Evolutionary conservation across 2,113 vertebrate genomes (phyloP), one percentile per base, ranked within the genome.

Genomic region (Antennarius striatus): DNA sequence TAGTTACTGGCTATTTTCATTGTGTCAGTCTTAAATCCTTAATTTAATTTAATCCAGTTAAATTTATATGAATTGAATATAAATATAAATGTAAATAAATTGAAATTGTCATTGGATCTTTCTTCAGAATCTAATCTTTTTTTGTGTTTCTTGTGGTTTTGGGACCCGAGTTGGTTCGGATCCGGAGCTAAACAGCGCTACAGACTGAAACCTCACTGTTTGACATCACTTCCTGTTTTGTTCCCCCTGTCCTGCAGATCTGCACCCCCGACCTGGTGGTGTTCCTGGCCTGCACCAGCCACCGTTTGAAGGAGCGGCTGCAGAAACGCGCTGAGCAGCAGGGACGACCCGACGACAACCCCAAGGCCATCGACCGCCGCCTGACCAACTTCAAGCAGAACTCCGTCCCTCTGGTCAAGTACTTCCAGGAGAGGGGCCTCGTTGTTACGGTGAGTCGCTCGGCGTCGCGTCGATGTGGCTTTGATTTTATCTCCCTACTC

Each of bases 371-470:
- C 4, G 96, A 99, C 42, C 92, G 98, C 58, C 88, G 98, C 53
- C 87, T 99, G 4, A 94, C 94, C 87, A 98, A 98, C 90, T 99
- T 99, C 91, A 98, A 98, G 71, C 98, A 99, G 82, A 99, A 99
- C 12, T 92, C 95, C 0, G 90, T 96, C 15, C 95, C 98, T 0
- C 59, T 99, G 91, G 95, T 98, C 74, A 96, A 97, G 79, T 98
- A 98, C 88, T 99, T 99, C 92, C 98, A 98, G 90, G 98, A 99
- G 83, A 95, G 95, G 59, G 97, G 94, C 14, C 94, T 98, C 45
- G 96, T 99, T 61, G 90, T 96, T 75, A 98, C 95, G 52, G 98
- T 99, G 91, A 95, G 95, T 39, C 7, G 22, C 3, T 39, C 0
- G 29, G 12, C 4, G 6, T 14, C 12, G 11, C 29, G 22, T 36